Conservation (phyloP, 2,888 invertebrate species). For the Argyresthia goedartella region DNA sequence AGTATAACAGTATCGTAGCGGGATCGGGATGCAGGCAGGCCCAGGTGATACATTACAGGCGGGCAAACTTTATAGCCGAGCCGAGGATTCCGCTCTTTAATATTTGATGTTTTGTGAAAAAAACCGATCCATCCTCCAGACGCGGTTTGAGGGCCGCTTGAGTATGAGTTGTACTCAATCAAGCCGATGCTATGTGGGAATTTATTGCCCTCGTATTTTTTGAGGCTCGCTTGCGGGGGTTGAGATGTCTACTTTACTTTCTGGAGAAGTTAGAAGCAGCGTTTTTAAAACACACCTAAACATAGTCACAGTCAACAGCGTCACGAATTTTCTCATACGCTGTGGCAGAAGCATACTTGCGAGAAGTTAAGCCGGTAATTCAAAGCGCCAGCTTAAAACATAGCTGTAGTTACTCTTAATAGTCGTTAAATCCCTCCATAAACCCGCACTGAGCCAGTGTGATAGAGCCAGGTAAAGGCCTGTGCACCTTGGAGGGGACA, state of each 20-base stretch:
- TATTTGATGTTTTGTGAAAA: conserved; percentile 53
- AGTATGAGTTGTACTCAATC: conserved; percentile 15
- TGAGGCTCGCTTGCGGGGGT: not conserved
- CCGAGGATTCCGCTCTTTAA: conserved; percentile 60
- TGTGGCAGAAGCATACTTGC: too few relatives aligned
- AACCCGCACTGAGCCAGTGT: too few relatives aligned
- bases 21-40: conserved; percentile 33
- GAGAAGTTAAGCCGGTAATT: too few relatives aligned
- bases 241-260: not conserved
- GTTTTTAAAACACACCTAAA: too few relatives aligned
- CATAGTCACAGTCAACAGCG: too few relatives aligned
- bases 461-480: too few relatives aligned
- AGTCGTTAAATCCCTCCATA: too few relatives aligned
- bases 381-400: too few relatives aligned
- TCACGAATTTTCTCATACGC: too few relatives aligned
- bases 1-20: conserved; percentile 59
- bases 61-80: conserved; percentile 53
- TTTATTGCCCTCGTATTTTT: not conserved
- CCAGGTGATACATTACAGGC: conserved; percentile 61
- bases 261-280: too few relatives aligned
- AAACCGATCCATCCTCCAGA: conserved; percentile 45
- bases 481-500: too few relatives aligned
- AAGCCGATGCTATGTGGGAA: not conserved
- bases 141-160: conserved; percentile 35
- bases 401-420: too few relatives aligned